phyloP scores from a whole-genome alignment of 2,113 vertebrate species.

The Centropus unirufus region DNA sequence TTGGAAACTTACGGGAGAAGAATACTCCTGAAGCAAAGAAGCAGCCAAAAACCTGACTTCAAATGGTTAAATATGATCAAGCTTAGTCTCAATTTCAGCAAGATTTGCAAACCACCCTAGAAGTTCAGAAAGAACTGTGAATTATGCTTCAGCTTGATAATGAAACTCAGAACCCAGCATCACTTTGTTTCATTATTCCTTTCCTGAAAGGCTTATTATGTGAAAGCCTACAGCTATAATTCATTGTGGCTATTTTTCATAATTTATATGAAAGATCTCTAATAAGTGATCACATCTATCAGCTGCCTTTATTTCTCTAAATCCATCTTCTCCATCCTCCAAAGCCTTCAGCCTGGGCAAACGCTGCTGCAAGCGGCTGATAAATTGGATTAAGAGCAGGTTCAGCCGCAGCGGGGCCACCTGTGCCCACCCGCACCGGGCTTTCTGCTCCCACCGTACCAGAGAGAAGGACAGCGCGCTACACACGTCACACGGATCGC shows the following conservation, averaged over 20 bases:
- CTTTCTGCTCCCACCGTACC: background rate
- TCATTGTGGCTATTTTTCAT: constrained; percentile 47
- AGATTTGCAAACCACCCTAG: background rate
- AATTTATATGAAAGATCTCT: constrained; percentile 42
- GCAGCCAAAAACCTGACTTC: constrained; percentile 2
- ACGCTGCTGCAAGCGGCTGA: background rate
- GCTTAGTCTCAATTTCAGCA: background rate
- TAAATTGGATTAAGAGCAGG: background rate
- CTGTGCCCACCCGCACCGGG: background rate
- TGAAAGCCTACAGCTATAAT: constrained; percentile 39
- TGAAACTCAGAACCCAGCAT: constrained; percentile 3
- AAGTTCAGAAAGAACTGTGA: constrained; percentile 38
- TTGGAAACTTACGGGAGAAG: background rate
- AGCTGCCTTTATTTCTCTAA: constrained; percentile 27
- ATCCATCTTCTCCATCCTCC: constrained; percentile 18
- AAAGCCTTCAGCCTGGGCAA: background rate
- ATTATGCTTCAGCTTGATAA: constrained; percentile 23
- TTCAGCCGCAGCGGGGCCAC: background rate
- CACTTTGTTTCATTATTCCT: constrained; percentile 37
- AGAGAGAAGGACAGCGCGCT: background rate
- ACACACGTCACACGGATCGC: background rate
- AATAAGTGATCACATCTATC: constrained; percentile 39
- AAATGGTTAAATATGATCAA: background rate
- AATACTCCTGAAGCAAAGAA: background rate
- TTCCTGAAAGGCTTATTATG: constrained; percentile 47